These are phyloP conservation scores for Gallinago nigripennis DNA, from an alignment of 2,797 vertebrate genomes.

Conservation along the genomic window DNA sequence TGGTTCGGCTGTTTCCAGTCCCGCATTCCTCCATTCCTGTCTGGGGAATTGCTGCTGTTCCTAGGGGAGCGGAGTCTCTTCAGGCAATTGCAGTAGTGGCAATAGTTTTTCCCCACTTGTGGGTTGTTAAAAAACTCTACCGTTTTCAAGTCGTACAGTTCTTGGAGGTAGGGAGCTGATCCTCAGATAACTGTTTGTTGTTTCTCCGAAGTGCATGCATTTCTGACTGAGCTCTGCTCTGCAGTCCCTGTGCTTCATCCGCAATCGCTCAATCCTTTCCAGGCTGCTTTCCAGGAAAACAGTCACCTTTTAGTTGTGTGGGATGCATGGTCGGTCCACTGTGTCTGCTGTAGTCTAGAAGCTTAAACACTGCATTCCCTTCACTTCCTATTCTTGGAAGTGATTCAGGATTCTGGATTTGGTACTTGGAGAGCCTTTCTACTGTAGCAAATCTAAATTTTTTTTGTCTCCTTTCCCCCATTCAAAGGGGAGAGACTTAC, in stretches of 20 bases:
- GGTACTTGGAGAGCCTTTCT: background rate
- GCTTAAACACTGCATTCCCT: background rate
- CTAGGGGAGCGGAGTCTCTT: background rate
- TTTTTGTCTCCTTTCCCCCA: background rate
- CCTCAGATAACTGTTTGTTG: background rate
- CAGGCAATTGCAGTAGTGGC: background rate
- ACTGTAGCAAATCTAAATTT: background rate
- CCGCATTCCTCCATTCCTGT: accelerated
- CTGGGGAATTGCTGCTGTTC: background rate
- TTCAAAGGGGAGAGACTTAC: background rate
- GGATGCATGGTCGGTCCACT: background rate
- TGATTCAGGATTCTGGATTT: background rate
- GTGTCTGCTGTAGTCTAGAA: background rate
- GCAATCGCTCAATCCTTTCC: background rate
- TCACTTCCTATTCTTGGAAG: background rate
- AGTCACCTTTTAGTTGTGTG: background rate
- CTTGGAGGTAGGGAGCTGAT: background rate
- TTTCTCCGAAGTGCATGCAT: background rate
- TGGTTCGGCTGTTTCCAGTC: background rate
- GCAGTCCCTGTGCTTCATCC: background rate
- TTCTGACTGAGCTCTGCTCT: background rate
- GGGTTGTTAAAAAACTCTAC: background rate
- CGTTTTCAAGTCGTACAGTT: background rate
- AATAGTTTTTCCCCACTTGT: background rate
- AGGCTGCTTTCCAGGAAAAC: background rate